Base-by-base conservation (phyloP, 1,140 invertebrate genomes). In the Euglossa dilemma region DNA sequence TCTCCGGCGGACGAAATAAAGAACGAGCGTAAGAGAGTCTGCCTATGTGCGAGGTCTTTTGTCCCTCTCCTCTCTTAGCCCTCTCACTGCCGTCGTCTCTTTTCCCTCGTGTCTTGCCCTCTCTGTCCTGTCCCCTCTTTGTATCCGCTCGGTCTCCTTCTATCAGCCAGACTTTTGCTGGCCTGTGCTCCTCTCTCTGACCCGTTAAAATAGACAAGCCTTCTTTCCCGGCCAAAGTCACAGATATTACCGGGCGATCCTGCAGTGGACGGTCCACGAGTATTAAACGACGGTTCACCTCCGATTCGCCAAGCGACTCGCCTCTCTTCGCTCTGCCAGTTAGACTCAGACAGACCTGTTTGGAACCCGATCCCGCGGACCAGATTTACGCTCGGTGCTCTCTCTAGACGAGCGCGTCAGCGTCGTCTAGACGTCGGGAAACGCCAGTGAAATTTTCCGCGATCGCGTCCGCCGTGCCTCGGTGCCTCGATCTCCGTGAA, bases 201-300 rank as follows among this genome's bases (percentile, higher is more conserved):
- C 85, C 88, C 86, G 90, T 92, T 92, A 93, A 93, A 93, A 93
- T 93, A 93, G 92, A 92, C 92, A 89, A 93, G 89, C 80, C 88
- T 91, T 91, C 89, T 89, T 92, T 90, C 90, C 90, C 89, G 86
- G 89, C 90, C 88, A 90, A 91, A 93, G 90, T 91, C 90, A 89
- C 85, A 90, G 90, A 92, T 92, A 92, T 93, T 91, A 89, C 85
- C 83, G 90, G 88, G 54, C 83, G 79, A 86, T 86, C 83, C 85
- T 80, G 83, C 78, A 78, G 84, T 82, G 87, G 85, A 86, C 85
- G 76, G 83, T 82, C 83, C 83, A 86, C 82, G 73, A 61, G 66
- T 77, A 61, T 45, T 43, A 28, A 87, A 14, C 79, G 66, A 87
- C 91, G 92, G 92, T 93, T 86, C 85, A 90, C 88, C 88, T 90